Base-by-base conservation (phyloP, 2,113 vertebrate genomes). In the Trogon surrucura region DNA sequence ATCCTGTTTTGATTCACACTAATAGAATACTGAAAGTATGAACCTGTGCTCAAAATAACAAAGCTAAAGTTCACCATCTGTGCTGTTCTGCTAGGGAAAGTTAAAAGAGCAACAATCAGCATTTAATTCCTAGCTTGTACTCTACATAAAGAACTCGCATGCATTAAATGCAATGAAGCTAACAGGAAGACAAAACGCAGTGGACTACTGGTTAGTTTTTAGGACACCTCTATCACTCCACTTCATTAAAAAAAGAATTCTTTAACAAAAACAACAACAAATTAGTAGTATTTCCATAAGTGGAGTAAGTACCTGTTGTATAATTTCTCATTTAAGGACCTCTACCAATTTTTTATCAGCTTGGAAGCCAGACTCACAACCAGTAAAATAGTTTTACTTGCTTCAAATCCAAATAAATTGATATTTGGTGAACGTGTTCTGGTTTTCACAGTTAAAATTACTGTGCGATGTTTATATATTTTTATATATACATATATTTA, bases 1-100 rank as follows among this genome's bases (percentile, higher is more conserved):
- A 86, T 86, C 69, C 60, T 81, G n/a, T 78, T 95, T 81, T 80
- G 54, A 79, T 50, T 80, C 69, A 79, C 50, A 72, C 45, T 73
- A 89, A 69, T 48, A 89, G 69, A 89, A 93, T 17, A 65, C 48
- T 89, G 41, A 17, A 75, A 91, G 50, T 48, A 79, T 22, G 27
- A 94, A 93, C 57, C 86, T 84, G 34, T 47, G 58, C 45, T 89
- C 70, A 72, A 61, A 83, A 82, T 47, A 94, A 84, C 48, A 95
- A 88, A 73, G 50, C 50, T 93, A 10, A 96, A 93, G 73, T 72
- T 95, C 80, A 89, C 47, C 9, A 10, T 30, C 53, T 45, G 29
- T 62, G 32, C 65, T 83, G n/a, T 47, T 88, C 54, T 66, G 41
- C 64, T 56, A 61, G 8, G 80, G 38, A 84, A 84, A 51, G 61